phyloP scores from a whole-genome alignment of 2,888 invertebrate genomes.

The Dryadula phaetusa region DNA sequence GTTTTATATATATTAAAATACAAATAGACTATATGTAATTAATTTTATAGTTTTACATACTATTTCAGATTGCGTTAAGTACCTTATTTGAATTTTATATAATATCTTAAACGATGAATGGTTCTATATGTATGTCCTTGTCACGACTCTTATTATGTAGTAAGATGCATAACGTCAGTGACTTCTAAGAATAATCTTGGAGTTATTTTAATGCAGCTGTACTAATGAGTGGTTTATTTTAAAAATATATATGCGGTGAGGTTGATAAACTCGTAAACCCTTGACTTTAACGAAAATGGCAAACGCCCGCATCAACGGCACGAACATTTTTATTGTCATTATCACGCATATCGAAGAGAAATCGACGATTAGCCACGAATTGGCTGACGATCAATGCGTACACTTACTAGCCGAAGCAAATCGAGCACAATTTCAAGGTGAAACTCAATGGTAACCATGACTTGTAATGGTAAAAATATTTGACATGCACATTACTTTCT shows the following conservation, averaged over 20 bases:
- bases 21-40: no score
- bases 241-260: slow-evolving; percentile 22
- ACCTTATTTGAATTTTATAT: not conserved
- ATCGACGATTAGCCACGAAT: slow-evolving; percentile 58
- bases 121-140: slow-evolving; percentile 16
- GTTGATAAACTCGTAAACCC: slow-evolving; percentile 38
- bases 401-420: slow-evolving; percentile 53
- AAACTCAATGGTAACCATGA: slow-evolving; percentile 56
- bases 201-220: slow-evolving; percentile 29
- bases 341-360: slow-evolving; percentile 60
- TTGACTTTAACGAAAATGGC: slow-evolving; percentile 36
- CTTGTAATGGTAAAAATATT: slow-evolving; percentile 35
- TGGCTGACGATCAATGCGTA: slow-evolving; percentile 46
- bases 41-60: no score
- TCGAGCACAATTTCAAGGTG: slow-evolving; percentile 58
- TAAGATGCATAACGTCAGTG: slow-evolving; percentile 33
- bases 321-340: slow-evolving; percentile 42
- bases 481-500: slow-evolving; percentile 23
- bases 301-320: slow-evolving; percentile 37
- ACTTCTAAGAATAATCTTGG: slow-evolving; percentile 33
- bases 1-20: not conserved
- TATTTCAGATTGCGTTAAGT: not conserved
- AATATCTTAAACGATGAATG: not conserved
- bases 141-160: slow-evolving; percentile 23
- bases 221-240: slow-evolving; percentile 6